These are phyloP conservation scores for Nothoprocta pentlandii DNA, from an alignment of 2,113 vertebrate species.

Conservation along the genomic window DNA sequence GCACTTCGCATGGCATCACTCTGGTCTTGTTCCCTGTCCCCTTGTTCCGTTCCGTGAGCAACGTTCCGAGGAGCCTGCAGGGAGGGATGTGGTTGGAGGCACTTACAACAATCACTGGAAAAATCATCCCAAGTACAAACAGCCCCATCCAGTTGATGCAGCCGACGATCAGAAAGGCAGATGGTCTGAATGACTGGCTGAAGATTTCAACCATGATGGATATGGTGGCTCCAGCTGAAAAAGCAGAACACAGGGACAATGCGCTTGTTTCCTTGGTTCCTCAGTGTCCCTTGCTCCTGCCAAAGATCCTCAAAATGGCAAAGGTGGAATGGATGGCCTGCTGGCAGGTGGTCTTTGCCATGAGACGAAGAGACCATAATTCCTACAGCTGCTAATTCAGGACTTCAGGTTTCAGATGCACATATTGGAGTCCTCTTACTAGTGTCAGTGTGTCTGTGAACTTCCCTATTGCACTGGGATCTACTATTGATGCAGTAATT, in stretches of 20 bases:
- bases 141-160: slow-evolving; percentile 76
- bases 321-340: background rate
- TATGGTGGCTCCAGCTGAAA: slow-evolving; percentile 66
- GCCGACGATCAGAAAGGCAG: slow-evolving; percentile 74
- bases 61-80: background rate
- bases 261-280: background rate
- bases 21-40: background rate
- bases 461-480: background rate
- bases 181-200: slow-evolving; percentile 75
- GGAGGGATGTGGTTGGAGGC: background rate
- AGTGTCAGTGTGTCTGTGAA: background rate
- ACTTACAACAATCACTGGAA: slow-evolving; percentile 76
- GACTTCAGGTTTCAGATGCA: background rate
- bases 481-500: background rate
- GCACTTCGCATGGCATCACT: background rate
- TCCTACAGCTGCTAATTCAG: background rate
- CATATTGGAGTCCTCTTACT: background rate
- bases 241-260: background rate
- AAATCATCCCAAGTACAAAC: slow-evolving; percentile 76
- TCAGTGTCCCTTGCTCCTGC: background rate
- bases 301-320: background rate
- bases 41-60: background rate
- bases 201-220: slow-evolving; percentile 77
- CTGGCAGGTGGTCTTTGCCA: background rate
- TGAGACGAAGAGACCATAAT: background rate